Evolutionary conservation across 2,888 invertebrate species (phyloP), one percentile per base, ranked within the genome.

Genomic region (Lysandra coridon): DNA sequence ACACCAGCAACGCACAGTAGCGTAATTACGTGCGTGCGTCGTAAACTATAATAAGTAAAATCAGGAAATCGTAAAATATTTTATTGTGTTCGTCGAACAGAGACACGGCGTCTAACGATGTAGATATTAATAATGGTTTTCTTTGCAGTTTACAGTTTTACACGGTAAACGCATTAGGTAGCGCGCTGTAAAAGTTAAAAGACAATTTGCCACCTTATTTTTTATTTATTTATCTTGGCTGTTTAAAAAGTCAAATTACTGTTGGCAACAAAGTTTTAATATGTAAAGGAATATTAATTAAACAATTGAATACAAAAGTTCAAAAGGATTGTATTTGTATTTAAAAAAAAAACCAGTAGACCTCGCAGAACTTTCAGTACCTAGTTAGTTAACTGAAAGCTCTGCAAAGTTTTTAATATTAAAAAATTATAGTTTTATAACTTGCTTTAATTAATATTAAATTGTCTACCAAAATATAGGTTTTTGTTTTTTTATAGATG

Each of bases 41-140:
- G 53, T 53, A 76, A 76, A 57, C 76, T 76, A 76, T 76, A 33
- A 76, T 33, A 57, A 76, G 76, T 76, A 57, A 76, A 53, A 57
- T 76, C 57, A 76, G 76, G 76, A 76, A 76, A 76, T 30, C 57
- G 17, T 76, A 57, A 76, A 76, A 76, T 33, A 53, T 76, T 76
- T 57, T 76, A 76, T 53, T 57, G 30, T 33, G 53, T 53, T 53
- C 76, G 17, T 53, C 14, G 44, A 33, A 33, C 57, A 57, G 76
- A 53, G 76, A 76, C 76, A 76, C 76, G 33, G 33, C 4, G 69
- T 33, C 17, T 14, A 12, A 69, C 69, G 33, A 23, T 75, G 75
- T 75, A 49, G 49, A 75, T 75, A 75, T 75, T 75, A 53, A 33
- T 76, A 76, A 76, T 57, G 33, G 37, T 33, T 57, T 76, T 57